phyloP scores from a whole-genome alignment of 2,797 vertebrate species.

The Lacerta viridis region DNA sequence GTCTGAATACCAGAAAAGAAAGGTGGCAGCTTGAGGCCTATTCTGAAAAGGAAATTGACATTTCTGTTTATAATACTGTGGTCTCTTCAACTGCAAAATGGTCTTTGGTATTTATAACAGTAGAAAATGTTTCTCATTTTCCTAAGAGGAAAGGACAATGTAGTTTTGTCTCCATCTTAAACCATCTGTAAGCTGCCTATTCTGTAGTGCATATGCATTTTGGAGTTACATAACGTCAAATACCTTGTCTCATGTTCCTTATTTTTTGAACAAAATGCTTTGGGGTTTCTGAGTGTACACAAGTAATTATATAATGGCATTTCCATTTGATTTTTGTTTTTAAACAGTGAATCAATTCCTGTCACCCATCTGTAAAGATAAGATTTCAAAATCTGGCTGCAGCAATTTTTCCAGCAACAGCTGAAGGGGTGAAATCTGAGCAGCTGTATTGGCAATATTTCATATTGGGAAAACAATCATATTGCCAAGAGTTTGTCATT shows the following conservation, averaged over 20 bases:
- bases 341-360: background rate
- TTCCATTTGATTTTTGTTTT: conserved; percentile 1
- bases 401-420: conserved; percentile 41
- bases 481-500: conserved; percentile 38
- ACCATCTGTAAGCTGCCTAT: no score
- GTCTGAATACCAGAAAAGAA: background rate
- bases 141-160: background rate
- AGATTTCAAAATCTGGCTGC: conserved; percentile 12
- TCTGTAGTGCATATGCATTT: no score
- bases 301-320: background rate
- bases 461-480: conserved; percentile 31
- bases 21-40: background rate
- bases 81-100: background rate
- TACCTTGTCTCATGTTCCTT: background rate
- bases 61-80: background rate
- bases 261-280: conserved; percentile 25
- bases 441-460: conserved; percentile 35
- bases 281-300: background rate
- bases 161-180: background rate
- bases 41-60: background rate
- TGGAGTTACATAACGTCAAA: background rate
- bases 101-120: background rate
- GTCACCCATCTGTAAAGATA: background rate
- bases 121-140: background rate
- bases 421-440: conserved; percentile 34